phyloP scores from a whole-genome alignment of 2,113 vertebrate species.

The Theristicus caerulescens region DNA sequence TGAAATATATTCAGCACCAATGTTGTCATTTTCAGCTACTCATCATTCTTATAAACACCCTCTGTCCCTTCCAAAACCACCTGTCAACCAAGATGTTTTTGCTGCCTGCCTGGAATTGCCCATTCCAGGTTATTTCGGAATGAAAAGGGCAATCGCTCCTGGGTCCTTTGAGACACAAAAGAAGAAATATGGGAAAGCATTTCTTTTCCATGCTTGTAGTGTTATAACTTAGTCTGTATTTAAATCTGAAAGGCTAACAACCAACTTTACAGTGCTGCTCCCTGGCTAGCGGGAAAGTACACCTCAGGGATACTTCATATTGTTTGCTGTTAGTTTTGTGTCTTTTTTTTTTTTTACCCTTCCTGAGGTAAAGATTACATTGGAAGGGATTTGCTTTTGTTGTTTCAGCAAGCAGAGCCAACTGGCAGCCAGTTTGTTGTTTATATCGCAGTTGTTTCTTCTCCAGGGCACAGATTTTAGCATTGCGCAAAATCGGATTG shows the following conservation, averaged over 20 bases:
- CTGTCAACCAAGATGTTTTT: neutral
- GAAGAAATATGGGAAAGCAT: neutral
- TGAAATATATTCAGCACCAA: neutral
- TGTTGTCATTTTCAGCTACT: neutral
- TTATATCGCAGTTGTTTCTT: neutral
- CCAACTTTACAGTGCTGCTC: neutral
- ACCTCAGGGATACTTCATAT: neutral
- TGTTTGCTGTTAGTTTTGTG: neutral
- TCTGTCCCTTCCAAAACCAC: neutral
- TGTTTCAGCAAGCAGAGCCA: slow-evolving; percentile 9
- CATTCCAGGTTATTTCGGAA: neutral
- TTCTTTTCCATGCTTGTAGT: neutral
- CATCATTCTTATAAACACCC: neutral
- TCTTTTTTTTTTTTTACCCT: neutral
- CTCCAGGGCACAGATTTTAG: neutral
- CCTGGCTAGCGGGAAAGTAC: neutral
- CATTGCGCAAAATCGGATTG: neutral
- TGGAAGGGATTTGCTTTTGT: neutral
- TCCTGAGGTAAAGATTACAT: neutral
- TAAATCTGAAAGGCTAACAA: neutral
- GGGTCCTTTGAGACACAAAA: neutral
- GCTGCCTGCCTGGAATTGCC: neutral
- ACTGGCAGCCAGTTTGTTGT: neutral
- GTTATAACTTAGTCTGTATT: neutral
- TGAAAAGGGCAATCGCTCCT: neutral